Base-by-base conservation (phyloP, 2,888 invertebrate genomes). In the Cremastobaeus sp. region DNA sequence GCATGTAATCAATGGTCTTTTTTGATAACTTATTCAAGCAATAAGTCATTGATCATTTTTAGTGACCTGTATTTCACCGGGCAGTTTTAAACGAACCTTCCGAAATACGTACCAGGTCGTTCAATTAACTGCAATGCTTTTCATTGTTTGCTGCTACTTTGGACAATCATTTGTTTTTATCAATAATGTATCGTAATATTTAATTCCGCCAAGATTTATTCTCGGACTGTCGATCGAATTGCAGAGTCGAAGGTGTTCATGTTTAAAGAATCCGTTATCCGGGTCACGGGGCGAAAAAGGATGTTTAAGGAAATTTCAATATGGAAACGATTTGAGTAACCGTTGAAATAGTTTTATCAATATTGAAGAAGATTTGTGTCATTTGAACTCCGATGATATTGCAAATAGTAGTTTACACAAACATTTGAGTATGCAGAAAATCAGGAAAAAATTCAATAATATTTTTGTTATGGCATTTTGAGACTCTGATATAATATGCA, bases 1-100 rank as follows among this genome's bases (percentile, higher is more conserved):
- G 39, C 60, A 60, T 48, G 48, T 60, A 48, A 35, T 59, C 17
- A 60, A 60, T 60, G 60, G 39, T 48, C 37, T 60, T 48, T 60
- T 34, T 60, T 34, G 60, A 60, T 60, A 48, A 48, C 60, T 47
- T 20, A 32, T 9, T 14, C 41, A 41, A 47, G 62, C 47, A 14
- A 62, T 50, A 62, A 50, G 50, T 50, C 62, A 47, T 47, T 47
- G 47, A 59, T 21, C 45, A 30, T 17, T 21, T 54, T 25, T 9
- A 18, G 17, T 11, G 3, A 34, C 3, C 20, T 11, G 15, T 47
- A 30, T 17, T 47, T 47, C 30, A 17, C 12, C 4, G 6, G 20
- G 11, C 20, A 20, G 20, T 18, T 18, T n/a, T 3, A n/a, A 39
- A 39, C 2, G 39, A 11, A 39, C 17, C 20, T 39, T 18, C 9